These are phyloP conservation scores for Pygoscelis antarcticus DNA, from an alignment of 2,113 vertebrate species.

Conservation along the genomic window DNA sequence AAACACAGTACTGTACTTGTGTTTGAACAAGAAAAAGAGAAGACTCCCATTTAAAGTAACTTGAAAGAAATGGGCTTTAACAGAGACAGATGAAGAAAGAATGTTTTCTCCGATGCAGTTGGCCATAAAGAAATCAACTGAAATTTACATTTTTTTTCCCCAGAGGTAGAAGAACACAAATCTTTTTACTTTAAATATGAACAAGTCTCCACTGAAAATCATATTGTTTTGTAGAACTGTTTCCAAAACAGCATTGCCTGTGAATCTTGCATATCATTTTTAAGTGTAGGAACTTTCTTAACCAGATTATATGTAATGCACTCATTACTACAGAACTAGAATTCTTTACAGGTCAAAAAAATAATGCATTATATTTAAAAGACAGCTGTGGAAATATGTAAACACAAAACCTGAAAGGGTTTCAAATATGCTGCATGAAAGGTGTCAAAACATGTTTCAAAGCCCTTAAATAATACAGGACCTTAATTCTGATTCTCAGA, in stretches of 20 bases:
- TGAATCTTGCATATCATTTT: not conserved
- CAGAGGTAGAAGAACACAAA: not conserved
- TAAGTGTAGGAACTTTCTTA: not conserved
- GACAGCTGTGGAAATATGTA: constrained; percentile 20
- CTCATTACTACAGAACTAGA: not conserved
- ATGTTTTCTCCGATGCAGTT: not conserved
- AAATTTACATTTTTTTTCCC: not conserved
- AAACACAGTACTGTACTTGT: not conserved
- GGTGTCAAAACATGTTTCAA: constrained; percentile 23
- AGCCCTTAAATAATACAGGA: constrained; percentile 11
- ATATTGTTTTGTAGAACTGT: not conserved
- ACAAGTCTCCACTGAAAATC: not conserved
- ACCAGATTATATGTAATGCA: not conserved
- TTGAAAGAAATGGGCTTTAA: not conserved
- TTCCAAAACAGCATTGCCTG: not conserved
- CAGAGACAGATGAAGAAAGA: not conserved
- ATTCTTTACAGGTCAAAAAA: constrained; percentile 10
- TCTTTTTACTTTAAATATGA: not conserved
- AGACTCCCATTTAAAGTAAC: not conserved
- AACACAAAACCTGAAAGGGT: constrained; percentile 1
- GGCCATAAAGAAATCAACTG: not conserved
- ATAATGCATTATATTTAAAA: constrained; percentile 19
- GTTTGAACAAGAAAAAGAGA: not conserved
- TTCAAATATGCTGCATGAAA: not conserved
- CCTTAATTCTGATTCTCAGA: not conserved